phyloP scores from a whole-genome alignment of 2,113 vertebrate genomes.

The Toxotes jaculatrix region DNA sequence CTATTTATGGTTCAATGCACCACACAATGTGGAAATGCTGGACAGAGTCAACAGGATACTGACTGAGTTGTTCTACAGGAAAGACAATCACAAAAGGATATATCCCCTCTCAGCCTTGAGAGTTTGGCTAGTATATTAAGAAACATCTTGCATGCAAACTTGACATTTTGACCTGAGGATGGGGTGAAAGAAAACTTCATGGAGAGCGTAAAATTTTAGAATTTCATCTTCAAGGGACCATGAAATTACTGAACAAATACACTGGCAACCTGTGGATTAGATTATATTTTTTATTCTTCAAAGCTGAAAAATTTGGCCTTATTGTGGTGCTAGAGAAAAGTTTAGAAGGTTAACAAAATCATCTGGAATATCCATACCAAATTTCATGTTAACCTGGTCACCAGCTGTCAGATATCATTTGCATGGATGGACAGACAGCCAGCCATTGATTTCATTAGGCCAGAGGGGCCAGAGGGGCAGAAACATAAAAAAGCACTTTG shows the following conservation, averaged over 20 bases:
- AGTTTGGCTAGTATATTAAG: not conserved
- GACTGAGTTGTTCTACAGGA: not conserved
- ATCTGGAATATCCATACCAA: not conserved
- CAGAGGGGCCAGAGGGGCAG: not conserved
- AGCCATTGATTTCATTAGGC: not conserved
- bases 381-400: too few species aligned
- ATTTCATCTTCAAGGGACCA: not conserved
- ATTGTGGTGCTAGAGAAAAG: not conserved
- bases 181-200: not conserved
- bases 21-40: not conserved
- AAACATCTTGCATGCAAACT: not conserved
- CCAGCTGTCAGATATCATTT: not conserved
- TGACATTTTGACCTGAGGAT: not conserved
- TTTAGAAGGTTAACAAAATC: not conserved
- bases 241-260: not conserved
- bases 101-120: not conserved
- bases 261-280: not conserved
- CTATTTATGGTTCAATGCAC: not conserved
- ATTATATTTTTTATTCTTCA: not conserved
- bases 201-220: not conserved
- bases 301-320: not conserved
- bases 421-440: not conserved
- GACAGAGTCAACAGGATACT: not conserved
- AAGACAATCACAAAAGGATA: not conserved
- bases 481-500: conserved; percentile 1